Evolutionary conservation across 2,888 invertebrate genomes (phyloP).

Genomic region (Philhelius pedissequus): DNA sequence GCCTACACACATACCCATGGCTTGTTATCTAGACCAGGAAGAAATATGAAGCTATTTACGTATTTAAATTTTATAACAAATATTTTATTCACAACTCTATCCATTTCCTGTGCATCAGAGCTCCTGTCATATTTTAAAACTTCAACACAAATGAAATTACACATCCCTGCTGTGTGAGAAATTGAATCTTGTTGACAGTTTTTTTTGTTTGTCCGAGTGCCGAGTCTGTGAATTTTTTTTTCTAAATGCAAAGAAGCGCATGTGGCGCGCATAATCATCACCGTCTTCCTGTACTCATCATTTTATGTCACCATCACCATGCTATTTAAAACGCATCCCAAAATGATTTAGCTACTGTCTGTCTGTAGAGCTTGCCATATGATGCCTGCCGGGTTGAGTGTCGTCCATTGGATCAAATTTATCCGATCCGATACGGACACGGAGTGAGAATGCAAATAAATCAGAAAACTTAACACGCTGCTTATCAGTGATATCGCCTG

Average conservation of each 20-base stretch:
- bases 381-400: neutral
- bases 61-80: too few species aligned
- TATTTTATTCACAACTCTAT: neutral
- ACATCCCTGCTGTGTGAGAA: constrained; percentile 6
- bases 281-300: constrained; percentile 27
- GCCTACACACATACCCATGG: too few species aligned
- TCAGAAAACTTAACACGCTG: constrained; percentile 53
- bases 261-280: constrained; percentile 34
- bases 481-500: constrained; percentile 46
- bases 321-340: constrained; percentile 43
- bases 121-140: neutral
- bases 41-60: too few species aligned
- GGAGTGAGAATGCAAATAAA: constrained; percentile 63
- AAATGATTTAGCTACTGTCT: constrained; percentile 46
- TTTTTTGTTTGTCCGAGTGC: constrained; percentile 31
- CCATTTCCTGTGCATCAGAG: neutral
- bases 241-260: constrained; percentile 51
- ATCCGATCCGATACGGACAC: too few species aligned
- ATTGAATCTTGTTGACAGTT: constrained; percentile 1
- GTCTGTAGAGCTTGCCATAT: neutral
- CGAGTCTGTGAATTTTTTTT: neutral
- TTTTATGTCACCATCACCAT: constrained; percentile 1
- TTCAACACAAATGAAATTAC: neutral
- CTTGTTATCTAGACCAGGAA: too few species aligned
- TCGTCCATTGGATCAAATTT: constrained; percentile 22